These are phyloP conservation scores for Hydrocynus forskahlii DNA, from an alignment of 2,797 vertebrate genomes.

Conservation along the genomic window DNA sequence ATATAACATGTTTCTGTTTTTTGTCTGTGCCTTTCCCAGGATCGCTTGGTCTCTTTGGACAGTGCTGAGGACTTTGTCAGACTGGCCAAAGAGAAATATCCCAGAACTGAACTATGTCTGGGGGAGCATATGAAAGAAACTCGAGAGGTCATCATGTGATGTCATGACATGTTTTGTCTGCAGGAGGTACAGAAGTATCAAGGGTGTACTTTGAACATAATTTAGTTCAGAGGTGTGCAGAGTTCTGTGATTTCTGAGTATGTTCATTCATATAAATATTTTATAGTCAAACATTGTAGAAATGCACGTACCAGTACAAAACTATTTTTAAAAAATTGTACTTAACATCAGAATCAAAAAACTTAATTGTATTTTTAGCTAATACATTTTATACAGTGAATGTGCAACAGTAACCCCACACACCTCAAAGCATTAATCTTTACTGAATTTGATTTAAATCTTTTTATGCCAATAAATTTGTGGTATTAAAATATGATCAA, in stretches of 20 bases:
- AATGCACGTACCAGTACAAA: too few species aligned
- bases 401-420: neutral
- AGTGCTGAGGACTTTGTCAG: conserved; percentile 51
- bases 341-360: too few species aligned
- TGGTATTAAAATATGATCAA: neutral
- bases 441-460: neutral
- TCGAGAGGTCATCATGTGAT: neutral
- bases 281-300: too few species aligned
- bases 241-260: neutral
- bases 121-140: neutral
- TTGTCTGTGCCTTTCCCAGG: conserved; percentile 32
- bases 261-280: too few species aligned
- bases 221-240: neutral
- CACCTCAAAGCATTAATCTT: neutral
- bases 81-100: conserved; percentile 52
- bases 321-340: too few species aligned
- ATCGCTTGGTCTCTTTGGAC: conserved; percentile 49
- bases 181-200: neutral
- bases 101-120: conserved; percentile 20
- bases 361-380: too few species aligned
- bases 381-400: neutral
- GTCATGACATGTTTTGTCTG: neutral
- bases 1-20: neutral
- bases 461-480: neutral
- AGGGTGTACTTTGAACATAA: neutral